Percentiles rank a stretch among this genome's conserved stretches.
Conservation (phyloP, 2,113 vertebrate species). For the Mus spicilegus region DNA sequence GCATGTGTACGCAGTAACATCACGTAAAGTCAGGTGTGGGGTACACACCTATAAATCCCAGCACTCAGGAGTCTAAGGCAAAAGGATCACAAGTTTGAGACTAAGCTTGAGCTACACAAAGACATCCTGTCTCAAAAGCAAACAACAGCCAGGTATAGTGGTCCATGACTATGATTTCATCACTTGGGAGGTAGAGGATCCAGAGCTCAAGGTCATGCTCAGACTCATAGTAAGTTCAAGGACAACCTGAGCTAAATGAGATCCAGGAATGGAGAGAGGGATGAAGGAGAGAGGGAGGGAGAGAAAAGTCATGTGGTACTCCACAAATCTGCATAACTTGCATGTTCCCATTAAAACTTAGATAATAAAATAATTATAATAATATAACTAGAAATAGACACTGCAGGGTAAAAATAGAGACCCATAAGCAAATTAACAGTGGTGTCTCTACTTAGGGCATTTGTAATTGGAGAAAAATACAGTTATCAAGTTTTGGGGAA, state of each 20-base stretch:
- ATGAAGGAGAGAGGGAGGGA: neutral
- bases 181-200: too few relatives aligned
- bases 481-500: neutral
- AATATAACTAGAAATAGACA: neutral
- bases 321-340: neutral
- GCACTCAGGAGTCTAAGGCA: neutral
- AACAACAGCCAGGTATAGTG: neutral
- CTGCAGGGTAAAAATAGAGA: neutral
- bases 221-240: neutral
- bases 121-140: neutral
- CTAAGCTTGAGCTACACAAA: neutral
- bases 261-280: neutral
- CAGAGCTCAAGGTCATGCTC: too few relatives aligned
- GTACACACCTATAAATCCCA: neutral
- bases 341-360: neutral
- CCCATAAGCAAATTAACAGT: neutral
- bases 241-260: neutral
- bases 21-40: neutral
- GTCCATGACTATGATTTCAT: too few relatives aligned
- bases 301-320: too few relatives aligned
- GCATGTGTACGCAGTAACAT: too few relatives aligned
- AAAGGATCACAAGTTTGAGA: neutral
- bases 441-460: neutral
- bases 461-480: neutral
- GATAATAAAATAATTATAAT: neutral